Percentiles rank a stretch among this genome's conserved stretches.
These are phyloP conservation scores for Lithophane leautieri DNA, from an alignment of 2,888 invertebrate genomes.

Conservation along the genomic window DNA sequence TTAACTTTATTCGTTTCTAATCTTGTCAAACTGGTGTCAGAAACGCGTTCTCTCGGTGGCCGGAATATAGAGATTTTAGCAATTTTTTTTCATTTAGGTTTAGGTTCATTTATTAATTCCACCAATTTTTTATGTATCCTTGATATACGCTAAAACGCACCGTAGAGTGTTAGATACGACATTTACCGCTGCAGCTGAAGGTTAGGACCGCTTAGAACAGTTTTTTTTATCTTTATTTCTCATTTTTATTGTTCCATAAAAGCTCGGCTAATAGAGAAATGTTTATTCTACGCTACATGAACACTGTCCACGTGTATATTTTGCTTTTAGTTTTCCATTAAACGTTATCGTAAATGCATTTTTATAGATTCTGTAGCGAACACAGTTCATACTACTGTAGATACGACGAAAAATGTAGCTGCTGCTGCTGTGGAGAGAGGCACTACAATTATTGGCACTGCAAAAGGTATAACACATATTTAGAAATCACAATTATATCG, in stretches of 20 bases:
- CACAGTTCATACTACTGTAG: slow-evolving; percentile 68
- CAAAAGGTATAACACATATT: slow-evolving; percentile 46
- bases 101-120: neutral
- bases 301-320: slow-evolving; percentile 41
- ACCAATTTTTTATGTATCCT: neutral
- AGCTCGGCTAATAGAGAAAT: slow-evolving; percentile 7
- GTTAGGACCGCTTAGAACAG: neutral
- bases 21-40: no score
- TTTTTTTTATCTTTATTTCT: slow-evolving; percentile 4
- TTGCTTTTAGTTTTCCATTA: slow-evolving; percentile 17
- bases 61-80: neutral
- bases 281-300: slow-evolving; percentile 30
- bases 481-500: neutral
- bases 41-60: no score
- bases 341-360: slow-evolving; percentile 36
- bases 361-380: slow-evolving; percentile 68
- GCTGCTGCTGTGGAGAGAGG: slow-evolving; percentile 70
- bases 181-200: neutral
- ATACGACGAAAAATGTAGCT: slow-evolving; percentile 67
- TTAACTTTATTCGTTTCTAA: no score
- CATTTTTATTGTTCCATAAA: slow-evolving; percentile 23
- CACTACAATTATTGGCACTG: slow-evolving; percentile 67
- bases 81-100: neutral
- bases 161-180: neutral
- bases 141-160: neutral